Conservation (phyloP, 2,888 invertebrate genomes). For the Serripes groenlandicus region DNA sequence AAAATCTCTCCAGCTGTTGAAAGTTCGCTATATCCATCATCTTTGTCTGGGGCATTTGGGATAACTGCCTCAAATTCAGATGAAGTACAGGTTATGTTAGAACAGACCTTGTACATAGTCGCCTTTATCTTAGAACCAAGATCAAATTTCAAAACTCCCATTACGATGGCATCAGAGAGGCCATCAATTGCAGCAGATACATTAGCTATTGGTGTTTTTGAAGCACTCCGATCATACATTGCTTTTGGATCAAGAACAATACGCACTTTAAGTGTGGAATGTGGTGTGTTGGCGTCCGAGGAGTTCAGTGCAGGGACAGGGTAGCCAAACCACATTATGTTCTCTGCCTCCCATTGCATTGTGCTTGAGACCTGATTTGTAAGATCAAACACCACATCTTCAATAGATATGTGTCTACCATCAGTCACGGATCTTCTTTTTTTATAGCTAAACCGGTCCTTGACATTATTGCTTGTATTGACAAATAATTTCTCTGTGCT, state of each 20-base stretch:
- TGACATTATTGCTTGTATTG: neutral
- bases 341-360: neutral
- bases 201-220: neutral
- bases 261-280: neutral
- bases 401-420: too few relatives aligned
- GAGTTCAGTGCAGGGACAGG: neutral
- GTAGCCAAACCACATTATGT: conserved; percentile 7
- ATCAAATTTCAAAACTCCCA: neutral
- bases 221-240: neutral
- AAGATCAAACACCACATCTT: neutral
- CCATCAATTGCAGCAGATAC: neutral
- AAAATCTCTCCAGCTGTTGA: too few relatives aligned
- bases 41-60: too few relatives aligned
- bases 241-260: neutral
- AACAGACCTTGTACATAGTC: neutral
- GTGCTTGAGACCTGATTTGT: neutral
- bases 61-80: neutral
- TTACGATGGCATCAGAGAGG: neutral
- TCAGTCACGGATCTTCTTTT: neutral
- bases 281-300: neutral
- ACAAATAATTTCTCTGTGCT: too few relatives aligned
- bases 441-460: neutral
- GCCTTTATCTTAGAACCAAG: neutral
- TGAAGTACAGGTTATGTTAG: neutral
- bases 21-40: too few relatives aligned